Percentiles rank a stretch among this genome's conserved stretches.
Conservation (phyloP, 2,113 vertebrate species). For the Sylvilagus bachmani region DNA sequence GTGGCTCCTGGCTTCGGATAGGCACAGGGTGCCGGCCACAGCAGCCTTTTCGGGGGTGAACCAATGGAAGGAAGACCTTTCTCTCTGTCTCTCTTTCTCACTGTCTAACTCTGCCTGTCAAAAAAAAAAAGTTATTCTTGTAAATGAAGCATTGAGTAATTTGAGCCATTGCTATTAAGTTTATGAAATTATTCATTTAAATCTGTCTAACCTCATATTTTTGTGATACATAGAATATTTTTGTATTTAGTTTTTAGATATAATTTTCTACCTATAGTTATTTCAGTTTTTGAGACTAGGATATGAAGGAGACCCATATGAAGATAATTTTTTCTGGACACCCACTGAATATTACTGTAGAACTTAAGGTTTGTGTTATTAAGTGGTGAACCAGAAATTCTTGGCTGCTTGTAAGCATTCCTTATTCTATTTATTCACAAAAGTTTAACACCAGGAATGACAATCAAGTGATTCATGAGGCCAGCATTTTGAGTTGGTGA, state of each 20-base stretch:
- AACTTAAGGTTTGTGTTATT: conserved; percentile 68
- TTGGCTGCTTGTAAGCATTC: conserved; percentile 63
- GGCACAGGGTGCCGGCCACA: too few species aligned
- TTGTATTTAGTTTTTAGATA: conserved; percentile 41
- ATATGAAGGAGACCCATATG: conserved; percentile 29
- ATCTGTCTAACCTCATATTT: conserved; percentile 66
- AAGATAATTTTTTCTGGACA: neutral
- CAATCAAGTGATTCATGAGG: conserved; percentile 71
- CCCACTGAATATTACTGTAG: neutral
- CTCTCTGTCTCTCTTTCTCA: too few species aligned
- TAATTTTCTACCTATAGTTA: conserved; percentile 30
- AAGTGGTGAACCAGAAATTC: conserved; percentile 82
- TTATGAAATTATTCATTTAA: conserved; percentile 67
- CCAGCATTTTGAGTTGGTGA: conserved; percentile 54
- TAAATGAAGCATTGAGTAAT: conserved; percentile 74
- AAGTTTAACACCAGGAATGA: conserved; percentile 77
- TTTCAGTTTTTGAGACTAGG: conserved; percentile 13
- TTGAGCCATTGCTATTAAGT: conserved; percentile 81
- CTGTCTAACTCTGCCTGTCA: too few species aligned
- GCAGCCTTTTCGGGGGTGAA: too few species aligned
- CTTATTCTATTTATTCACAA: conserved; percentile 55
- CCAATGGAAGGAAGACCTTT: too few species aligned
- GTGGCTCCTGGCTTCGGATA: too few species aligned
- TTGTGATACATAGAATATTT: conserved; percentile 39
- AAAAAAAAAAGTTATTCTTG: conserved; percentile 49